A percentile compares a stretch with the other conserved stretches of the same genome.
These are phyloP conservation scores for Nemotelus nigrinus DNA, from an alignment of 2,888 invertebrate species.

Conservation along the genomic window DNA sequence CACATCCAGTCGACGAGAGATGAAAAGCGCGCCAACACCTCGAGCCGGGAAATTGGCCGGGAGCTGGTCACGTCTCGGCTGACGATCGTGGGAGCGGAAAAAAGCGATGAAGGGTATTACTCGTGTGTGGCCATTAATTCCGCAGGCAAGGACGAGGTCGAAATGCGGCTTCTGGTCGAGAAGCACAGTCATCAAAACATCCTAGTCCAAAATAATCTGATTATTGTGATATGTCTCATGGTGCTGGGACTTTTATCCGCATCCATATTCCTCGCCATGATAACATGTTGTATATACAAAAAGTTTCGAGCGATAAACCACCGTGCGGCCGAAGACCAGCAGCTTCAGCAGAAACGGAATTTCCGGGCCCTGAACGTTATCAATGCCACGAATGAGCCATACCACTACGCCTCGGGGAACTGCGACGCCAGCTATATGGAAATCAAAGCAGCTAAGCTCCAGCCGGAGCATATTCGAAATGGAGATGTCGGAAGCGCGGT, in stretches of 20 bases:
- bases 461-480: slow-evolving; percentile 25
- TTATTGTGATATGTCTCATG: slow-evolving; percentile 59
- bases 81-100: slow-evolving; percentile 72
- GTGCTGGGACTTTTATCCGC: slow-evolving; percentile 59
- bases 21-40: slow-evolving; percentile 48
- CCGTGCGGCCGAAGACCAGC: slow-evolving; percentile 53
- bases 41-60: slow-evolving; percentile 55
- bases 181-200: slow-evolving; percentile 56
- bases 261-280: slow-evolving; percentile 59
- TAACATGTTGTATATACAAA: slow-evolving; percentile 60
- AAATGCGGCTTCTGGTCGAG: slow-evolving; percentile 66
- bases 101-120: slow-evolving; percentile 77
- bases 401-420: slow-evolving; percentile 34
- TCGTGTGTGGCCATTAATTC: slow-evolving; percentile 83
- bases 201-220: slow-evolving; percentile 57
- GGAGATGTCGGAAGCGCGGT: slow-evolving; percentile 11
- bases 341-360: slow-evolving; percentile 53
- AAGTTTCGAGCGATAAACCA: slow-evolving; percentile 57
- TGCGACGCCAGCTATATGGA: slow-evolving; percentile 46
- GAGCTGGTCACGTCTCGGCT: slow-evolving; percentile 64
- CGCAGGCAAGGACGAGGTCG: slow-evolving; percentile 80
- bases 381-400: slow-evolving; percentile 48
- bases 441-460: slow-evolving; percentile 46
- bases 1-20: slow-evolving; percentile 59
- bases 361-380: slow-evolving; percentile 46